Conservation (phyloP, 1,140 invertebrate species). For the Cydia amplana region DNA sequence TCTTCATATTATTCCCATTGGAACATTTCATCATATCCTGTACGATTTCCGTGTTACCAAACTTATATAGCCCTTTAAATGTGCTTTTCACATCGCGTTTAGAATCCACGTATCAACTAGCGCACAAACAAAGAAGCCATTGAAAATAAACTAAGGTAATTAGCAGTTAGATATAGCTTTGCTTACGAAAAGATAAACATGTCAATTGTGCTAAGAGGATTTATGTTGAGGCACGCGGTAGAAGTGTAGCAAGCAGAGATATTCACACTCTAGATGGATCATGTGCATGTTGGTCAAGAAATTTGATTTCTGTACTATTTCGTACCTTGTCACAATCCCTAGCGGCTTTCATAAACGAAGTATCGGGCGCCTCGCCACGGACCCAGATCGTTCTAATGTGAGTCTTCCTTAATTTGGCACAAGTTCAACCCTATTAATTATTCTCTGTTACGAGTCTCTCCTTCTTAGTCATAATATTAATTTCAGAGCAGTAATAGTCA, state of each 20-base stretch:
- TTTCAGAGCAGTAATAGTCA: no score
- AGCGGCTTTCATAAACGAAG: no score
- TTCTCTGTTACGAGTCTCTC: no score
- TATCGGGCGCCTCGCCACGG: no score
- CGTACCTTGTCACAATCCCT: no score
- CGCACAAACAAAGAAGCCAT: conserved; percentile 33
- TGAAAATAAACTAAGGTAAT: conserved; percentile 31
- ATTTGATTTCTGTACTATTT: not conserved
- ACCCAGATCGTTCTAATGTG: no score
- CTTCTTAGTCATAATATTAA: no score
- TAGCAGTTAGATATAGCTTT: conserved; percentile 26
- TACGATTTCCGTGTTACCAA: not conserved
- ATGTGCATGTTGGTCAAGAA: not conserved
- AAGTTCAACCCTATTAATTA: no score
- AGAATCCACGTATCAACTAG: conserved; percentile 41
- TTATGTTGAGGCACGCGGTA: conserved; percentile 37
- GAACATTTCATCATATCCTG: conserved; percentile 16
- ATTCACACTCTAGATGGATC: not conserved
- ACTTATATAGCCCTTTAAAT: conserved; percentile 22
- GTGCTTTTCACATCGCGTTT: conserved; percentile 28
- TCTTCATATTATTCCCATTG: not conserved
- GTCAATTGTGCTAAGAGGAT: conserved; percentile 49
- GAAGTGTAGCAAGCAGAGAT: conserved; percentile 37
- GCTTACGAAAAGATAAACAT: conserved; percentile 42
- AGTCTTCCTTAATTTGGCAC: no score